phyloP scores from a whole-genome alignment of 92 coral and sea anemone genomes.

The Isaurus tuberculatus region DNA sequence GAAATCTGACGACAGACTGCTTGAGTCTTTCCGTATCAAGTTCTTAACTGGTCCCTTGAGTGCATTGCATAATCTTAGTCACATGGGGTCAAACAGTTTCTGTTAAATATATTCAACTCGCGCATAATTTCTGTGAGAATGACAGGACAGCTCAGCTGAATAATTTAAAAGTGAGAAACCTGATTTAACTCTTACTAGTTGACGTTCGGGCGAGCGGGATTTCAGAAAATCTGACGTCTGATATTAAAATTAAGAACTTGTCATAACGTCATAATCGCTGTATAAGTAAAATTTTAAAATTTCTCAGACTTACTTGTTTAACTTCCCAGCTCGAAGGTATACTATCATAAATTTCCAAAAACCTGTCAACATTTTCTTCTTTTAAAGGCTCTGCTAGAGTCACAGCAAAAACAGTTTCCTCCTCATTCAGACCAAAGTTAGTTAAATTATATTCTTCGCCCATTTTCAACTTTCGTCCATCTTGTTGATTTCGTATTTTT shows the following conservation, averaged over 20 bases:
- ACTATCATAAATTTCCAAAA: conserved; percentile 93
- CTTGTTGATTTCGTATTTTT: conserved; percentile 9
- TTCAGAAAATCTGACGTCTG: background rate
- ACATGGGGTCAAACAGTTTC: conserved; percentile 54
- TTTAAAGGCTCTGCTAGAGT: conserved; percentile 83
- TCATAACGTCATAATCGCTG: conserved; percentile 53
- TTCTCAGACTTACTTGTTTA: conserved; percentile 70
- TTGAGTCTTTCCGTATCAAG: conserved; percentile 44
- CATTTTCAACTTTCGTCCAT: conserved; percentile 67
- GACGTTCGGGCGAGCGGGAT: background rate
- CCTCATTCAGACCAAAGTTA: conserved; percentile 51
- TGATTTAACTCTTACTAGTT: background rate
- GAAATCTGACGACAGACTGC: conserved; percentile 31
- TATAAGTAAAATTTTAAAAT: background rate
- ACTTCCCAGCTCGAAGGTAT: conserved; percentile 77
- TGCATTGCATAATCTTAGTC: conserved; percentile 71
- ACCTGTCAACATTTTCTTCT: conserved; percentile 87
- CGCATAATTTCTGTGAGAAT: conserved; percentile 49
- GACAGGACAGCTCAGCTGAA: conserved; percentile 58
- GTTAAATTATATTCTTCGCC: conserved; percentile 59
- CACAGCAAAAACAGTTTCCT: conserved; percentile 77
- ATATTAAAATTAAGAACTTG: conserved; percentile 10
- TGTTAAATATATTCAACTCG: conserved; percentile 54
- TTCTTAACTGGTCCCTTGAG: conserved; percentile 39
- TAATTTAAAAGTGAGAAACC: conserved; percentile 27